Percentiles rank a stretch among this genome's conserved stretches.
phyloP scores from a whole-genome alignment of 2,888 invertebrate species.

The Plebejus anna region DNA sequence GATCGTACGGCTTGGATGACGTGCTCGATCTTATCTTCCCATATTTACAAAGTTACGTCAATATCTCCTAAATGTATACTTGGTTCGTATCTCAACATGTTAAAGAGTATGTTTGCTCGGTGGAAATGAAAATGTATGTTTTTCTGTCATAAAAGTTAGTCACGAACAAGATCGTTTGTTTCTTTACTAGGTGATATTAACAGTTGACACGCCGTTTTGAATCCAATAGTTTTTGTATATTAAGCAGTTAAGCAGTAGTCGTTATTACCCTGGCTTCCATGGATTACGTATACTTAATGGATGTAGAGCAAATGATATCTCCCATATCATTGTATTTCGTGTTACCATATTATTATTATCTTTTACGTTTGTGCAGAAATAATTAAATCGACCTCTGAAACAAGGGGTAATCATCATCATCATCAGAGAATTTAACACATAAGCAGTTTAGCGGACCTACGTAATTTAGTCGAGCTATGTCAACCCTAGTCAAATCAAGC shows the following conservation, averaged over 20 bases:
- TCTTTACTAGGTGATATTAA: conserved; percentile 66
- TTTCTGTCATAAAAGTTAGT: conserved; percentile 58
- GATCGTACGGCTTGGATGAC: conserved; percentile 64
- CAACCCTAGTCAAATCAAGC: no score
- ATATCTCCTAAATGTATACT: background rate
- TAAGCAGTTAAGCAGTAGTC: conserved; percentile 31
- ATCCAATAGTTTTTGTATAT: conserved; percentile 46
- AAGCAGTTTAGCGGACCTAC: no score
- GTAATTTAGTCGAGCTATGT: no score
- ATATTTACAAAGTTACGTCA: conserved; percentile 48
- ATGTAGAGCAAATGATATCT: background rate
- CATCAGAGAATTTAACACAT: no score
- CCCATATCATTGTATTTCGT: background rate
- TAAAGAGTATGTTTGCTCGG: background rate
- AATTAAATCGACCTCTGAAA: background rate
- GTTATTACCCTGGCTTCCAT: background rate
- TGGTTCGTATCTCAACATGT: background rate
- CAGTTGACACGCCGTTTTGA: conserved; percentile 62
- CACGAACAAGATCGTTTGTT: conserved; percentile 62
- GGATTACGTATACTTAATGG: background rate
- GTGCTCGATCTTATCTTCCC: conserved; percentile 62
- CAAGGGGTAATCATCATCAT: background rate
- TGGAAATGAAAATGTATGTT: conserved; percentile 32
- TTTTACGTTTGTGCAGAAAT: background rate
- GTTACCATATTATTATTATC: background rate